Evolutionary conservation across 1,140 invertebrate genomes (phyloP), one percentile per base, ranked within the genome.

Genomic region (Drosophila pruinosa): DNA sequence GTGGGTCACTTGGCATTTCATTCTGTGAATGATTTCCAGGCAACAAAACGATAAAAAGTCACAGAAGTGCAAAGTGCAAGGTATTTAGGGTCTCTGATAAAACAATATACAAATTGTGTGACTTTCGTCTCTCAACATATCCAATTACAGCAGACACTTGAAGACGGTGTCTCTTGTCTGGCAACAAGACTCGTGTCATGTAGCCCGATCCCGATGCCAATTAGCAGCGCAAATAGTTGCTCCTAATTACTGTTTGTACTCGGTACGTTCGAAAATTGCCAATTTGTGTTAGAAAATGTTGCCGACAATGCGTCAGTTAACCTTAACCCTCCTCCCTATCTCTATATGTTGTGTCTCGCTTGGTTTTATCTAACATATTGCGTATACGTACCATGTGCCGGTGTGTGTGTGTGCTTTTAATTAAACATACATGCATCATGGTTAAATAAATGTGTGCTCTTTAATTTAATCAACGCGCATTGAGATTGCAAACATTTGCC

Each of bases 331-430:
- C 43, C 21, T 3, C 4, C 1, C 14, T 26, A 22, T 56, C 24
- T 58, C 64, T 69, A 14, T 26, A 4, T 6, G 10, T 2, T 17
- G 63, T 4, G 10, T 5, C 39, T 36, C 39, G 47, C 7, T 34
- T 17, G 67, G 31, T 45, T 78, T 86, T 85, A 86, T 86, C 80
- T 85, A n/a, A n/a, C n/a, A n/a, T n/a, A 77, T 86, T 65, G 67
- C 79, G 72, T 78, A 61, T 56, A 64, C 56, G 28, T 67, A 45
- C 8, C 17, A 19, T 45, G 14, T 45, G 7, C 21, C 62, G 62
- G 43, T 65, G 43, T 2, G 39, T 70, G 22, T 78, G 71, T 78
- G 54, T 64, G 72, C 59, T 86, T 86, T 86, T 85, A 85, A 85
- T 85, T 85, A 85, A 85, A 85, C 81, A 86, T 71, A 80, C 78